Evolutionary conservation across 30 jellyfish, hydroid and myxozoan species (phyloP), one percentile per base, ranked within the genome.

Genomic region (Sanderia malayensis): DNA sequence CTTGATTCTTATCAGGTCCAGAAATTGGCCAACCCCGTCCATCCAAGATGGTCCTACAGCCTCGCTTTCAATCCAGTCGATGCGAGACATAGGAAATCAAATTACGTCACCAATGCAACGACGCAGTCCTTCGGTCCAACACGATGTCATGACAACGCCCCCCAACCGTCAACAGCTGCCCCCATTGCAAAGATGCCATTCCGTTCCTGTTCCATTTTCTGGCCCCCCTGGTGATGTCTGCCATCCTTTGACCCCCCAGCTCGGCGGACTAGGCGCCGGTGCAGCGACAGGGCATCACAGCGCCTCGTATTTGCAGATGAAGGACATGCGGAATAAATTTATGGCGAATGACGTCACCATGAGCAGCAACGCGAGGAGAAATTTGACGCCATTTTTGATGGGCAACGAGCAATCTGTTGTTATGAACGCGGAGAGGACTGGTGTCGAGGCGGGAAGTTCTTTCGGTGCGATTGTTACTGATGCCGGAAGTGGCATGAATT

Each of bases 191-290:
- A 46, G 96, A 44, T 70, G 88, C 32, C 96, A 86, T 25, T 86
- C 96, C 20, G 93, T 86, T 0, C 96, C 96, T 15, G 92, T 44
- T 0, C 78, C 71, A 65, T 67, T 65, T 29, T 47, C 49, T 32
- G 68, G 73, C 4, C 86, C 86, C 1, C 77, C 55, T 26, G 77
- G 78, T 20, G 86, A 74, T 3, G 73, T 67, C 45, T 81, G 60
- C 49, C 91, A 76, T 0, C 95, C 95, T 0, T 72, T 84, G 21
- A 74, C 95, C 31, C 90, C 95, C 23, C 95, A 84, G 76, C 73
- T 60, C 0, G 73, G 78, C 4, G 71, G 78, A 1, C 83, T n/a
- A 34, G 0, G 31, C 80, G 11, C 58, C 29, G 60, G 20, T 21
- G 34, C 86, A 15, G 46, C 86, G 9, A 18, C 31, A 27, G 71